Base-by-base conservation (phyloP, 2,888 invertebrate species). In the Caenorhabditis uteleia region DNA sequence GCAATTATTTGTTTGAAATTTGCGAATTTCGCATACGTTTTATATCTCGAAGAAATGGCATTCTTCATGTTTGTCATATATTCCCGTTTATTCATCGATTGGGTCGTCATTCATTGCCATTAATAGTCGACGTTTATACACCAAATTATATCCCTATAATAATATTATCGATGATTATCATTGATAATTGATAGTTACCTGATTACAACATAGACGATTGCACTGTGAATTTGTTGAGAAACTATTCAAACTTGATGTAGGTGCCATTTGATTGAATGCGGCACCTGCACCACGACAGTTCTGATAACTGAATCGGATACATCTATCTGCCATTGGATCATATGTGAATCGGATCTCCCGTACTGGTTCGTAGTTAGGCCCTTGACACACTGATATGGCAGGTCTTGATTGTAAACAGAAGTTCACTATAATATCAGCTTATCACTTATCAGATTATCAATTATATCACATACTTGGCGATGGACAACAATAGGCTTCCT, bases 291-390 rank as follows among this genome's bases (percentile, higher is more conserved):
- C 45, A 14, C 58, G 53, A 45, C 71, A 71, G 39, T 71, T 64
- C 23, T 59, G 49, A 45, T 38, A 71, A 26, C 58, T 58, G 59
- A 71, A 69, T 20, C 72, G 45, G 7, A 72, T 54, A 26, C 72
- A 72, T 44, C 66, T 42, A 45, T 72, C 72, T 0, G 66, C 58
- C 51, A 64, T 16, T 23, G 72, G 66, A 44, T 72, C 72, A 33
- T 72, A 72, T 1, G 72, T 72, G 54, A 72, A 72, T 14, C 68
- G 66, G 27, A 72, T 69, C 34, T 69, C 66, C 1, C 55, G 53
- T 18, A 60, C 54, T 27, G 72, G 68, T 18, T 56, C 56, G 16
- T 57, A 61, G n/a, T 59, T 58, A 2, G 64, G 57, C n/a, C 59
- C 53, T 10, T 38, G n/a, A 47, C 68, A 69, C 1, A 72, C 68